A percentile compares a stretch with the other conserved stretches of the same genome.
phyloP scores from a whole-genome alignment of 64 coral and sea anemone genomes.

The Stichodactyla helianthus region DNA sequence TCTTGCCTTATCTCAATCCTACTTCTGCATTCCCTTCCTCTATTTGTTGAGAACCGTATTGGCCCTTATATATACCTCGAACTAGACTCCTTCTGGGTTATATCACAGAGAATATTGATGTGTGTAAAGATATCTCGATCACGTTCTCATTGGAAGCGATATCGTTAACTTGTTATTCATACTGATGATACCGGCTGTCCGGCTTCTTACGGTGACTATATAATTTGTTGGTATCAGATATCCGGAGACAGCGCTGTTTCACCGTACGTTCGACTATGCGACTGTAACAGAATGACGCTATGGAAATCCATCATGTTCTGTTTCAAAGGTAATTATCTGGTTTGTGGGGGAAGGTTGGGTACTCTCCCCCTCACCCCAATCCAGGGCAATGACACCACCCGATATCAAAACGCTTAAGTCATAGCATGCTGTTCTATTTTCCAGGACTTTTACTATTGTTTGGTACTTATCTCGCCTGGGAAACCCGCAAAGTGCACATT shows the following conservation, averaged over 20 bases:
- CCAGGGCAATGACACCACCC: too few relatives aligned
- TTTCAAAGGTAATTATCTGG: slow-evolving; percentile 37
- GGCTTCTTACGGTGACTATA: neutral
- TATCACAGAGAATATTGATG: too few relatives aligned
- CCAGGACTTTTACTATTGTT: slow-evolving; percentile 66
- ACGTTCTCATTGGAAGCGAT: too few relatives aligned
- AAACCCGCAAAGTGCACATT: slow-evolving; percentile 90
- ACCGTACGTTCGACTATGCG: slow-evolving; percentile 20
- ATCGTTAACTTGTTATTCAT: neutral
- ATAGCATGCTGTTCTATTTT: neutral
- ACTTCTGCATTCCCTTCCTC: too few relatives aligned
- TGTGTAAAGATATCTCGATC: too few relatives aligned
- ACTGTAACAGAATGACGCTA: slow-evolving; percentile 32
- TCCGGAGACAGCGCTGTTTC: slow-evolving; percentile 31
- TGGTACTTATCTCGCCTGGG: slow-evolving; percentile 77
- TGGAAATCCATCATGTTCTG: slow-evolving; percentile 29
- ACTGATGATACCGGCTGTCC: neutral
- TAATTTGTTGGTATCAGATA: neutral
- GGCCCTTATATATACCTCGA: too few relatives aligned
- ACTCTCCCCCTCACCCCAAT: too few relatives aligned
- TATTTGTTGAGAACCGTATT: too few relatives aligned
- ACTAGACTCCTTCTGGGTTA: too few relatives aligned
- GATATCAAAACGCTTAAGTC: too few relatives aligned
- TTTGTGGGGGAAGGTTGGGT: neutral
- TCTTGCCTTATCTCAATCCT: too few relatives aligned